phyloP scores from a whole-genome alignment of 2,113 vertebrate species.

The Rostratula benghalensis region DNA sequence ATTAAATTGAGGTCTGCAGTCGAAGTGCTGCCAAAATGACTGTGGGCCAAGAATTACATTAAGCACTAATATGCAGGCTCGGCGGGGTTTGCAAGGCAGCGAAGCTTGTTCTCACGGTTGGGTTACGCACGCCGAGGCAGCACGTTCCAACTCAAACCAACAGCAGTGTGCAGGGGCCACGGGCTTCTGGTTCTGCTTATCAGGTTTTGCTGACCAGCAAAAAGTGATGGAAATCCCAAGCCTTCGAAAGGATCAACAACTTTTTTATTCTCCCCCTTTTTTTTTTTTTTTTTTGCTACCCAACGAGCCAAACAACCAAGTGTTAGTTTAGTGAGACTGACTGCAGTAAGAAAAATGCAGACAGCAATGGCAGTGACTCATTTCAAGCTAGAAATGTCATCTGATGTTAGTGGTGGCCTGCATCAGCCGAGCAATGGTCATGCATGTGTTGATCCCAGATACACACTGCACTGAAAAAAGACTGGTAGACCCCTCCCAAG shows the following conservation, averaged over 20 bases:
- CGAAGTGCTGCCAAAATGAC: slow-evolving; percentile 6
- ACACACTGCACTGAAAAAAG: not conserved
- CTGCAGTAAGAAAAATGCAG: not conserved
- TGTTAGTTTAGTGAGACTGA: not conserved
- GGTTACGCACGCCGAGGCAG: fast-evolving
- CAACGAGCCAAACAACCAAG: not conserved
- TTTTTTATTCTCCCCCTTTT: not conserved
- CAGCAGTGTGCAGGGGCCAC: not conserved
- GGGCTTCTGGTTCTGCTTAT: not conserved
- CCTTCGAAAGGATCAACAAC: not conserved
- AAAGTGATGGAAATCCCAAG: not conserved
- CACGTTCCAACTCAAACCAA: not conserved
- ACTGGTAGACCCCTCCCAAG: not conserved
- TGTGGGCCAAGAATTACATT: slow-evolving; percentile 16
- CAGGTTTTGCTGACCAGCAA: slow-evolving; percentile 38
- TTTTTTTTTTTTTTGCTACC: not conserved
- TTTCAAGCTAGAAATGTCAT: not conserved
- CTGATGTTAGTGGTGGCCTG: not conserved
- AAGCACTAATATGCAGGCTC: not conserved
- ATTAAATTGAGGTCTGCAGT: slow-evolving; percentile 12
- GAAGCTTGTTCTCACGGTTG: not conserved
- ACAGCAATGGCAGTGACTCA: not conserved
- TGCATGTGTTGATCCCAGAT: not conserved
- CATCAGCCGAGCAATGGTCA: not conserved
- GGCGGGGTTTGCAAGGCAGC: not conserved